Evolutionary conservation across 1,140 invertebrate species (phyloP), one percentile per base, ranked within the genome.

Genomic region (Rhyzopertha dominica): DNA sequence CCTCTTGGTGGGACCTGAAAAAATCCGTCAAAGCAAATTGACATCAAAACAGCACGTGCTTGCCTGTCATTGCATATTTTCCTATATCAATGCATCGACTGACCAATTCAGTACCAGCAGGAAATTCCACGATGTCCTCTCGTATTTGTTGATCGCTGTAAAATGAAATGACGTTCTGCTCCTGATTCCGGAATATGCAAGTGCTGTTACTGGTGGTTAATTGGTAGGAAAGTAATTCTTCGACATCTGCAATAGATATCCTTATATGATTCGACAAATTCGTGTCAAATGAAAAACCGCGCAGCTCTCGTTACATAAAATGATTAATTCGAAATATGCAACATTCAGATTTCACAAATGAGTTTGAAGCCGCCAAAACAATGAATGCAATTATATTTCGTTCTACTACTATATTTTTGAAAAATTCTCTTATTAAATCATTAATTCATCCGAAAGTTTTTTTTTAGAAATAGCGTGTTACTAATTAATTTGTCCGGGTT

Each of bases 151-250:
- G 72, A 60, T 90, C 85, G 42, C 84, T 82, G 54, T 80, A 82
- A 62, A 90, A 90, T 0, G 84, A 84, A 0, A 86, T 79, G 1
- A 90, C 78, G 58, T 88, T 82, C 0, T 81, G 80, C 52, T 89
- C 84, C 22, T 82, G 80, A 53, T 87, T 88, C 7, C 76, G 67
- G 59, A 81, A 89, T 1, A 78, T 73, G 52, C 87, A 90, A 4
- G 83, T 83, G 40, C 78, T 79, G 56, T 88, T 88, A 49, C 75
- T 81, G 59, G 53, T 54, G 13, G 54, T 52, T 5, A 56, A 55
- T 10, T 38, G 70, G 47, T 24, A 70, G 40, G 49, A 65, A 38
- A 69, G 62, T 23, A 69, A 61, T 45, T 74, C 71, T 35, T 76
- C 63, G 37, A 72, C 67, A 54, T 77, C 73, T 77, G 60, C 7